Base-by-base conservation (phyloP, 2,797 vertebrate species). In the Phataginus tetradactyla region DNA sequence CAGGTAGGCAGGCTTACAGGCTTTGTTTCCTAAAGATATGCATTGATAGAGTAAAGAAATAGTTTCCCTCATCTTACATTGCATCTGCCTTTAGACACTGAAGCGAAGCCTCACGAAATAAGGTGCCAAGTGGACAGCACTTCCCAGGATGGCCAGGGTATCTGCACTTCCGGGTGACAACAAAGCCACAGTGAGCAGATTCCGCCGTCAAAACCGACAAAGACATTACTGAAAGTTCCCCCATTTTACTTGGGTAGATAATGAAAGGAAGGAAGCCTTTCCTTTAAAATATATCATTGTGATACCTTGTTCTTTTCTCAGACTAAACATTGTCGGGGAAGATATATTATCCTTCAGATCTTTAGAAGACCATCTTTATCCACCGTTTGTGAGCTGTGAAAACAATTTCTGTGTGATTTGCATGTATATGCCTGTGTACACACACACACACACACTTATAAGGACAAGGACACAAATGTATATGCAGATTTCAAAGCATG, bases 31-130 rank as follows among this genome's bases (percentile, higher is more conserved):
- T 32, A 7, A 42, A 32, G 37, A 10, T 0, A 3, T 0, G 8
- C 15, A 2, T 17, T 7, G 4, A 12, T 2, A 4, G 8, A 4
- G 12, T 8, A 7, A 32, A 15, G 15, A 75, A n/a, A 4, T 2
- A 4, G 1, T 7, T 14, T 17, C 7, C 42, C 27, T 29, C 1
- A 0, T 10, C 20, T 49, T 20, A 11, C 11, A 7, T 11, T 1
- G 14, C 13, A 0, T 3, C 14, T 34, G 32, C 27, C 27, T 42
- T 7, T 37, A 12, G 13, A 71, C 1, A 11, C n/a, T 5, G 3
- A 21, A 4, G 4, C 0, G 23, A 5, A 5, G 6, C 14, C 51
- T 11, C 42, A 1, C 0, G 14, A 32, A 11, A 25, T 0, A 4
- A 2, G 18, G 32, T 2, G 4, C 7, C 27, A 11, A 11, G 45